Conservation (phyloP, 2,113 vertebrate species). For the Opisthocomus hoazin region DNA sequence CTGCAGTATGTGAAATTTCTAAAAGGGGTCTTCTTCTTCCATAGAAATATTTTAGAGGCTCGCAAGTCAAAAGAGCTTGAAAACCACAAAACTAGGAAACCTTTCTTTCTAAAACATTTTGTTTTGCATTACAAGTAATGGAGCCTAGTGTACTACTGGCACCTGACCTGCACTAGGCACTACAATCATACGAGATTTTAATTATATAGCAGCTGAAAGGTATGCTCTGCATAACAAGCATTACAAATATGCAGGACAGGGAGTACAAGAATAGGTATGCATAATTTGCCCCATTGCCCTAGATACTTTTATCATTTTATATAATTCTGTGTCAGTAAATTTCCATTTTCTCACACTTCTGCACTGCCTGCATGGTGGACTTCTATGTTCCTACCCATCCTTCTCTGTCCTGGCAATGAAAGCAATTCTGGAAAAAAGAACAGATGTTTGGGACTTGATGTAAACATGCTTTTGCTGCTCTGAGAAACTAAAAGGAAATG, state of each 20-base stretch:
- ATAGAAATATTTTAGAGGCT: neutral
- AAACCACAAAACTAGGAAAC: neutral
- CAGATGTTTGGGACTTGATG: neutral
- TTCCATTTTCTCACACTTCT: neutral
- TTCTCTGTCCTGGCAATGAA: neutral
- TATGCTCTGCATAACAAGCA: neutral
- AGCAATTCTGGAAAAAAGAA: neutral
- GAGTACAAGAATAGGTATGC: neutral
- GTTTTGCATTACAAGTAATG: neutral
- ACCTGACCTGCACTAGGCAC: neutral
- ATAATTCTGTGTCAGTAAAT: neutral
- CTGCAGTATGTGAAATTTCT: neutral
- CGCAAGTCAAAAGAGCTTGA: neutral
- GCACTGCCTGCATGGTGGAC: neutral
- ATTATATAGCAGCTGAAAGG: neutral
- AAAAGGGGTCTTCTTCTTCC: neutral
- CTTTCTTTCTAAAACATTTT: neutral
- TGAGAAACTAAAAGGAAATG: conserved; percentile 1
- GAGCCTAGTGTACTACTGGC: neutral
- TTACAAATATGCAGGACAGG: neutral
- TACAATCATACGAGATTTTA: neutral
- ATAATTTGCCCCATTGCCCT: neutral
- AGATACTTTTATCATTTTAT: neutral
- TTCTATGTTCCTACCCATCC: neutral
- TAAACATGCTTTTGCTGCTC: neutral